These are phyloP conservation scores for Crypturellus undulatus DNA, from an alignment of 2,113 vertebrate genomes.

Conservation along the genomic window DNA sequence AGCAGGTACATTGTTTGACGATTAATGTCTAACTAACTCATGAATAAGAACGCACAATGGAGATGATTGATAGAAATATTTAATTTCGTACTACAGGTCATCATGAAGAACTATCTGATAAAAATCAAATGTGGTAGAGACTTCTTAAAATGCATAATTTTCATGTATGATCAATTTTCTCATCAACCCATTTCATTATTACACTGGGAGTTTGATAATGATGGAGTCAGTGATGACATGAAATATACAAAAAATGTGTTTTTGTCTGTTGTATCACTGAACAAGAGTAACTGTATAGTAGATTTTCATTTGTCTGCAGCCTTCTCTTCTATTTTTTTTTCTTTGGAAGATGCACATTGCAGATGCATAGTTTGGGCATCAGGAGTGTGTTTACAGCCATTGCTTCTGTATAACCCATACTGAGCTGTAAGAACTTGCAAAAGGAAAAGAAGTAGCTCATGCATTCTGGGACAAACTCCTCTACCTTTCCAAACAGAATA, in stretches of 20 bases:
- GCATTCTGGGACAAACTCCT: background rate
- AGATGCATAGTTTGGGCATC: background rate
- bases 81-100: constrained; percentile 74
- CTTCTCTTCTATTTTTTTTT: background rate
- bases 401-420: background rate
- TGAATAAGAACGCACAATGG: constrained; percentile 64
- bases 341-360: background rate
- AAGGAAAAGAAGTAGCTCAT: background rate
- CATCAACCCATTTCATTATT: background rate
- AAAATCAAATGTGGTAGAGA: constrained; percentile 39
- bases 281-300: background rate
- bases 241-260: background rate
- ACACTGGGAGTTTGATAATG: background rate
- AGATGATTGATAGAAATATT: constrained; percentile 76
- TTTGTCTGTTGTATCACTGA: background rate
- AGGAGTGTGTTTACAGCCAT: background rate
- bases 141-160: constrained; percentile 54
- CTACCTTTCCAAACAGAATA: background rate
- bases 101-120: constrained; percentile 74
- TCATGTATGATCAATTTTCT: background rate
- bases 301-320: background rate
- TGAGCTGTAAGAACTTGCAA: background rate
- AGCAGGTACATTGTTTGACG: constrained; percentile 60
- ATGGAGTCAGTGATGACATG: background rate
- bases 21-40: constrained; percentile 70